A percentile compares a stretch with the other conserved stretches of the same genome.
Evolutionary conservation across 2,113 vertebrate genomes (phyloP).

Genomic region (Spea multiplicata): DNA sequence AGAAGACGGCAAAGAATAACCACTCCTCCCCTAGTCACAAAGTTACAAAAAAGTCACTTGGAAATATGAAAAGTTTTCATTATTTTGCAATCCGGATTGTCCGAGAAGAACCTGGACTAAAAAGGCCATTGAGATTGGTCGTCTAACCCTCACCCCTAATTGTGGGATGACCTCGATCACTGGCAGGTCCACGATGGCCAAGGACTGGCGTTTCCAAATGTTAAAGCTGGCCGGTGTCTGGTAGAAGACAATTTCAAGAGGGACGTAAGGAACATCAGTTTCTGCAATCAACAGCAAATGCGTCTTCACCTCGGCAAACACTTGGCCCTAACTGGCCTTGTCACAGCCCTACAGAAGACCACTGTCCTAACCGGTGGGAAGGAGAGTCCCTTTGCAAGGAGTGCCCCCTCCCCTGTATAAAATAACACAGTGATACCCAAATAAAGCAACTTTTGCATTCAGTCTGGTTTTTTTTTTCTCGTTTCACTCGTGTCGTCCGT

Average conservation of each 20-base stretch:
- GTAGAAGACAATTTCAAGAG: background rate
- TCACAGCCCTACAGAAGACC: background rate
- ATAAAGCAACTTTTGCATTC: background rate
- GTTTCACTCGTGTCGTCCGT: background rate
- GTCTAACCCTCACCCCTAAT: no score
- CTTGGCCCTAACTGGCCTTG: background rate
- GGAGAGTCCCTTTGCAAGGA: background rate
- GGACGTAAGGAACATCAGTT: background rate
- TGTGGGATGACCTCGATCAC: background rate
- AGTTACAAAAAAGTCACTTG: background rate
- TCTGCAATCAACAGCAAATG: no score
- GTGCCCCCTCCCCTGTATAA: background rate
- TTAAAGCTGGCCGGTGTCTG: constrained; percentile 1
- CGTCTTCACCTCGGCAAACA: background rate
- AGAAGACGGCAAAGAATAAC: no score
- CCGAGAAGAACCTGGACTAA: background rate
- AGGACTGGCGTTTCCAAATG: background rate
- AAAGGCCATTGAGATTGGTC: background rate
- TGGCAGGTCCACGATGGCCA: background rate
- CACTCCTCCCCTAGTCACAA: background rate
- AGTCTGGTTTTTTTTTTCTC: background rate
- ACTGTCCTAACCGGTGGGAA: background rate
- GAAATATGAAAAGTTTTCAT: background rate
- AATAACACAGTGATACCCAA: constrained; percentile 85
- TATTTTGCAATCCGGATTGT: background rate